Base-by-base conservation (phyloP, 2,797 vertebrate genomes). In the Xenopus petersii region DNA sequence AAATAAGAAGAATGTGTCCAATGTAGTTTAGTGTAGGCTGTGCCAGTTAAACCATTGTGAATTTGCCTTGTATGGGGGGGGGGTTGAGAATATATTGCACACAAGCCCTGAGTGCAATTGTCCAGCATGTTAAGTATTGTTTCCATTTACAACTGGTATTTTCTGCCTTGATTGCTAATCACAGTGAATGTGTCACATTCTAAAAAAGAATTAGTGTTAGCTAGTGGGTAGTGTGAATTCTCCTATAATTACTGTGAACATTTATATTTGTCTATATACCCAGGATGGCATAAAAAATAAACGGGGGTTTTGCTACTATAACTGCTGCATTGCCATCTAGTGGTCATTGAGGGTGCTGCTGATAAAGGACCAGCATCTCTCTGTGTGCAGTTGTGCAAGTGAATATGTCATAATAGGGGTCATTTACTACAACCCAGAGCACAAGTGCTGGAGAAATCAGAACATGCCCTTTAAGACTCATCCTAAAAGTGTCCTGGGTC, bases 141-240 rank as follows among this genome's bases (percentile, higher is more conserved):
- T 64, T n/a, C 7, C 17, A 10, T 67, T 26, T 72, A 42, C n/a
- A 68, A 21, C 17, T 61, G 59, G 59, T 67, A 65, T 59, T 58
- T 46, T 70, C 46, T 59, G 49, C 6, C 64, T 79, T 78, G 60
- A 30, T 12, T 46, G 51, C 42, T 77, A 62, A 77, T 77, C 60
- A 73, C 54, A 55, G 67, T 68, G 76, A 70, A 74, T 64, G 58
- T 74, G 65, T 65, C 76, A 74, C 71, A n/a, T 74, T 74, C 55
- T 65, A 73, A 74, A 79, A 79, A 72, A 77, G 54, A 79, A 65
- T 33, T 73, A 74, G 71, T 74, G 67, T 73, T 73, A 64, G 70
- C 63, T 69, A 62, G 75, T 79, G 67, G 71, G 71, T 70, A 61
- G 76, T 74, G 76, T 30, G 76, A 79, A 65, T 65, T 74, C 51